These are phyloP conservation scores for Machaerirhynchus nigripectus DNA, from an alignment of 2,113 vertebrate species.

Conservation along the genomic window DNA sequence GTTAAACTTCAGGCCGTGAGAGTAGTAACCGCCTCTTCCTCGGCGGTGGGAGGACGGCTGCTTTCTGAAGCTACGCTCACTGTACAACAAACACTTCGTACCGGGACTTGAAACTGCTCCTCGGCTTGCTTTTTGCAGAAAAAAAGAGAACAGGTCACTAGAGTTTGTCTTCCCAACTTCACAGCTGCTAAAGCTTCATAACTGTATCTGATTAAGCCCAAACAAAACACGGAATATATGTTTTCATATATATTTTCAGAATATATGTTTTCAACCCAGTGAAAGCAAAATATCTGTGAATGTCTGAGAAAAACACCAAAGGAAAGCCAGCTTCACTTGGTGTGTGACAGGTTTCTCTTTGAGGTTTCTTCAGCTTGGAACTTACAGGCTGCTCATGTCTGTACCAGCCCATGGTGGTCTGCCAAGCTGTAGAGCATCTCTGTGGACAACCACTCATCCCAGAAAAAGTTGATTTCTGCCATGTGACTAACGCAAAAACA, in stretches of 20 bases:
- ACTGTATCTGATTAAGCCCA: background rate
- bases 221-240: background rate
- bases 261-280: background rate
- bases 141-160: background rate
- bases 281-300: background rate
- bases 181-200: background rate
- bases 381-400: background rate
- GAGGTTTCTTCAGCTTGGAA: background rate
- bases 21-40: background rate
- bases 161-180: background rate
- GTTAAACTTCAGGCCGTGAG: background rate
- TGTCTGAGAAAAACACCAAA: background rate
- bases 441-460: background rate
- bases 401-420: background rate
- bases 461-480: background rate
- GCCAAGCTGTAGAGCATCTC: background rate
- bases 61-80: background rate
- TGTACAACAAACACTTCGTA: background rate
- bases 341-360: background rate
- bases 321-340: background rate
- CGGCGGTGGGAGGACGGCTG: background rate
- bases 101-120: background rate
- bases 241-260: background rate
- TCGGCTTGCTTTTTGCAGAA: background rate
- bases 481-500: background rate